A percentile compares a stretch with the other conserved stretches of the same genome.
Evolutionary conservation across 2,113 vertebrate species (phyloP).

Genomic region (Mobula hypostoma): DNA sequence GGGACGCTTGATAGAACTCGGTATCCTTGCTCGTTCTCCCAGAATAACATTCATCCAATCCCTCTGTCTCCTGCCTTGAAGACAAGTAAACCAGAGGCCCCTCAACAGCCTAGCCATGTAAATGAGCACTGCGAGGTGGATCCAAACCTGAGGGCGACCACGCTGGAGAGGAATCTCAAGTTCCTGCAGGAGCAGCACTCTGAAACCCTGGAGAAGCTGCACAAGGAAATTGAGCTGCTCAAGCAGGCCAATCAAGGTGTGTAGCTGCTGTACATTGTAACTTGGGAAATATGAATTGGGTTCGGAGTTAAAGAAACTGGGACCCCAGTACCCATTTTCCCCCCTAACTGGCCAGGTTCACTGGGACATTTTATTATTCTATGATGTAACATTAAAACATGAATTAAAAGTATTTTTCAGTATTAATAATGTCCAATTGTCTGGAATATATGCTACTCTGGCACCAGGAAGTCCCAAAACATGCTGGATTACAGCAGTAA

Average conservation of each 20-base stretch:
- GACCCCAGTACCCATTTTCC: too few species aligned
- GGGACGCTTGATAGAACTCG: neutral
- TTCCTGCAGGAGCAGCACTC: constrained; percentile 31
- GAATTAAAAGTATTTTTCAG: too few species aligned
- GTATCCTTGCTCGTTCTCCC: constrained; percentile 3
- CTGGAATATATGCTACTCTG: too few species aligned
- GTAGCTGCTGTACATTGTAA: neutral
- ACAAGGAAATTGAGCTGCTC: constrained; percentile 25
- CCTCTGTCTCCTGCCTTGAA: neutral
- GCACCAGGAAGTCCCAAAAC: too few species aligned
- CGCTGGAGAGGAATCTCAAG: constrained; percentile 10
- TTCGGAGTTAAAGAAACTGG: neutral
- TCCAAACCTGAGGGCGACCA: neutral
- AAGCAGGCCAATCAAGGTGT: constrained; percentile 18
- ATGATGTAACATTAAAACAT: too few species aligned
- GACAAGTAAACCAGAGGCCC: neutral
- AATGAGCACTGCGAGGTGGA: neutral
- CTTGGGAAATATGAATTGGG: neutral
- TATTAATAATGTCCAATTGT: too few species aligned
- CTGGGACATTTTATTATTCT: too few species aligned
- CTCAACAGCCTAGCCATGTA: neutral
- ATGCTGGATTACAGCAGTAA: too few species aligned
- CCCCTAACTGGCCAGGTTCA: too few species aligned
- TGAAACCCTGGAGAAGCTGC: constrained; percentile 14
- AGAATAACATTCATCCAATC: neutral